Percentiles rank a stretch among this genome's conserved stretches.
phyloP scores from a whole-genome alignment of 2,797 vertebrate genomes.

The Acipenser transmontanus region DNA sequence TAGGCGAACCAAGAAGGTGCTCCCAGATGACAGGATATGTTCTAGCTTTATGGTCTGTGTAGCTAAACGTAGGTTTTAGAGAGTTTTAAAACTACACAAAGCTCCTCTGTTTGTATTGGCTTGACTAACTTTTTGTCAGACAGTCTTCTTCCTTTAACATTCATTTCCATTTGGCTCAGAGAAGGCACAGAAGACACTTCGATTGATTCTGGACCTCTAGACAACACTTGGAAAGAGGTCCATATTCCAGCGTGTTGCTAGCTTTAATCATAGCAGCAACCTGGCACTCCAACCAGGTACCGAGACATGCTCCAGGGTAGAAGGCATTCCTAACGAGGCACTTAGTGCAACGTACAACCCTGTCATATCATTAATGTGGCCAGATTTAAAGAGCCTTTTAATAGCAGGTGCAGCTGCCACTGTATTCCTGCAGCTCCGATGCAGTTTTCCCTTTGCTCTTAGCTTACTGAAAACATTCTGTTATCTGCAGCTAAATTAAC shows the following conservation, averaged over 20 bases:
- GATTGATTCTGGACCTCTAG: too few species aligned
- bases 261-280: background rate
- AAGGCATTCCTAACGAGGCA: constrained; percentile 10
- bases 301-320: constrained; percentile 10
- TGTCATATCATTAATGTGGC: constrained; percentile 10
- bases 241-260: background rate
- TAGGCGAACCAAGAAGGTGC: too few species aligned
- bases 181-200: too few species aligned
- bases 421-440: background rate
- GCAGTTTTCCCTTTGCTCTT: background rate
- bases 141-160: too few species aligned
- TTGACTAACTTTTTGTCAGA: too few species aligned
- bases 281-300: constrained; percentile 6
- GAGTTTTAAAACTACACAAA: too few species aligned
- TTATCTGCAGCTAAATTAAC: background rate
- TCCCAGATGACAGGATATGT: too few species aligned
- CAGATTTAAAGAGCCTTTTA: constrained; percentile 12
- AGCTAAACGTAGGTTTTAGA: too few species aligned
- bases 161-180: too few species aligned
- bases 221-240: background rate
- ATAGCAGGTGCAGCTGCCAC: constrained; percentile 7
- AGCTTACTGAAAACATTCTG: background rate
- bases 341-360: constrained; percentile 5
- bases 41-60: too few species aligned
- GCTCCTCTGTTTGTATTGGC: too few species aligned